These are phyloP conservation scores for Holotrichia oblita DNA, from an alignment of 1,140 invertebrate genomes.

Conservation along the genomic window DNA sequence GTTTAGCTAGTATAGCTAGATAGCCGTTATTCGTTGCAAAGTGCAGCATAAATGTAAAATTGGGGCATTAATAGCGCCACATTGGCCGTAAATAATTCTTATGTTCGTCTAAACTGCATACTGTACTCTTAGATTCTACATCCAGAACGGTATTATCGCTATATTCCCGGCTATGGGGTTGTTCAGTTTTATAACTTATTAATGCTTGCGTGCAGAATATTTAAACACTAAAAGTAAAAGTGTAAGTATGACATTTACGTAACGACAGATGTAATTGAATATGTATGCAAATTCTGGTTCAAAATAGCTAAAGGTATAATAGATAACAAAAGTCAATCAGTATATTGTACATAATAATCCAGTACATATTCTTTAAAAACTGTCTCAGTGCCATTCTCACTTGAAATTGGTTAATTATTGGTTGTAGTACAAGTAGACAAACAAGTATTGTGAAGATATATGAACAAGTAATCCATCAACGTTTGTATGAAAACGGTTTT, in stretches of 20 bases:
- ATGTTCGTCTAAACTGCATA: constrained; percentile 43
- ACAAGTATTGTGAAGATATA: too few relatives aligned
- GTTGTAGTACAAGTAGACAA: too few relatives aligned
- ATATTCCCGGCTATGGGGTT: not conserved
- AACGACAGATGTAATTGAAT: constrained; percentile 3
- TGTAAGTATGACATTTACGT: not conserved
- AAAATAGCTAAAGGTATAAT: too few relatives aligned
- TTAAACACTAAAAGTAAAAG: not conserved
- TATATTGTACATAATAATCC: too few relatives aligned
- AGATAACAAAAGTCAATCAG: too few relatives aligned
- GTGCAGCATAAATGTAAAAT: constrained; percentile 45
- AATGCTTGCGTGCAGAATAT: not conserved
- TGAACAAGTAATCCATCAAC: too few relatives aligned
- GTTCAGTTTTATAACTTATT: not conserved
- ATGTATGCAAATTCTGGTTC: not conserved
- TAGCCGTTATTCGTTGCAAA: not conserved
- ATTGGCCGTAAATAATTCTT: constrained; percentile 46
- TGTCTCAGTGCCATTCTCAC: too few relatives aligned
- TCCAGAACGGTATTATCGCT: not conserved
- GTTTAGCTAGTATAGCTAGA: not conserved
- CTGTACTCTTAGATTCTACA: constrained; percentile 23
- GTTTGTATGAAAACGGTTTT: too few relatives aligned
- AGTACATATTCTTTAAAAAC: too few relatives aligned
- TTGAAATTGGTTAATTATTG: too few relatives aligned
- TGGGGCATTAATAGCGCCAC: constrained; percentile 44